phyloP scores from a whole-genome alignment of 2,797 vertebrate species.

The Scomberomorus guttatus region DNA sequence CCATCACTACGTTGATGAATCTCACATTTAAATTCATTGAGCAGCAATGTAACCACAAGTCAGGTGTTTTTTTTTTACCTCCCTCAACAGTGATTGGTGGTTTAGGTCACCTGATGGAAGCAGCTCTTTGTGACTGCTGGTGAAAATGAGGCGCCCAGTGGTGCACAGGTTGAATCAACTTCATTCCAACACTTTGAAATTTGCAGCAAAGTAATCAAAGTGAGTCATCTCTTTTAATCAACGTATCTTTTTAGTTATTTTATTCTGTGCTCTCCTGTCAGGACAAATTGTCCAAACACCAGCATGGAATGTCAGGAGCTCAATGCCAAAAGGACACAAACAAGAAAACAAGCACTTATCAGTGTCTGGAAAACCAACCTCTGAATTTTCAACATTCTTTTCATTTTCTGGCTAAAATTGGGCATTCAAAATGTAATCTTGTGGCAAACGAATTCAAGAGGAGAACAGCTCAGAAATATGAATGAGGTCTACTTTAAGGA shows the following conservation, averaged over 20 bases:
- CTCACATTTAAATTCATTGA: background rate
- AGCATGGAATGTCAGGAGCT: constrained; percentile 65
- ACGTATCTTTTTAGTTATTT: constrained; percentile 10
- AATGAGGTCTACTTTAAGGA: constrained; percentile 63
- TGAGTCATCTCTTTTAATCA: background rate
- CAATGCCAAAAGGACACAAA: constrained; percentile 68
- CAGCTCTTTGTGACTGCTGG: background rate
- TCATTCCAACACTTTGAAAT: background rate
- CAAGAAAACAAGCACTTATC: constrained; percentile 81
- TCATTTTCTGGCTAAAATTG: constrained; percentile 78
- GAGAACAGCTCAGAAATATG: constrained; percentile 62
- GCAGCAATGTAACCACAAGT: background rate
- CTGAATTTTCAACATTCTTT: constrained; percentile 82
- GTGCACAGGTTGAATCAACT: background rate
- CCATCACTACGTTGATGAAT: constrained; percentile 9
- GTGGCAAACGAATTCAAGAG: constrained; percentile 72
- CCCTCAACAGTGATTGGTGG: background rate
- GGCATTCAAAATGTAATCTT: constrained; percentile 73
- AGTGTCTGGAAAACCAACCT: constrained; percentile 76
- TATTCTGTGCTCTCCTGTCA: constrained; percentile 22
- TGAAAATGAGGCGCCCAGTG: background rate
- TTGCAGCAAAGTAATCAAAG: constrained; percentile 4
- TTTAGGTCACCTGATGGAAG: constrained; percentile 5
- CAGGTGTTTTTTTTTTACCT: background rate
- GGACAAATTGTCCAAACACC: constrained; percentile 57